Percentiles rank a stretch among this genome's conserved stretches.
These are phyloP conservation scores for Steinernema feltiae DNA, from an alignment of 1,140 invertebrate species.

Conservation along the genomic window DNA sequence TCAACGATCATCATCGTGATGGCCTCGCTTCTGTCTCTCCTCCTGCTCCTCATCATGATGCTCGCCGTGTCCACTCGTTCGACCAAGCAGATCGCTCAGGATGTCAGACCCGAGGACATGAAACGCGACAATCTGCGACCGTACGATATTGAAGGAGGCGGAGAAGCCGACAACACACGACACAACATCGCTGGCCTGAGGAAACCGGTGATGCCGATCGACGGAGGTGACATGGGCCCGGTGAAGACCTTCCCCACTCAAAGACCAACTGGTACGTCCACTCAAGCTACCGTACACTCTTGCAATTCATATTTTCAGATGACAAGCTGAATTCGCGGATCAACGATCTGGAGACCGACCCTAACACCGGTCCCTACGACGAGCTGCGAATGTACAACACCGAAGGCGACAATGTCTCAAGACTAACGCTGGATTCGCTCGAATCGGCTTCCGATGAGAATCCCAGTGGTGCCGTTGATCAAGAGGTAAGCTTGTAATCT, in stretches of 20 bases:
- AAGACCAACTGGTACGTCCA: slow-evolving; percentile 10
- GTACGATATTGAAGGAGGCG: slow-evolving; percentile 55
- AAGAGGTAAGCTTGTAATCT: not conserved
- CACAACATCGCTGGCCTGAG: slow-evolving; percentile 53
- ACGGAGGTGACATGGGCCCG: slow-evolving; percentile 34
- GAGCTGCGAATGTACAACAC: slow-evolving; percentile 55
- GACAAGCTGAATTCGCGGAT: slow-evolving; percentile 53
- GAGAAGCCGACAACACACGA: slow-evolving; percentile 53
- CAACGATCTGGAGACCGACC: slow-evolving; percentile 53
- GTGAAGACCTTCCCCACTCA: slow-evolving; percentile 40
- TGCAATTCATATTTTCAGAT: slow-evolving; percentile 35
- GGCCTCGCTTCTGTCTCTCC: slow-evolving; percentile 31
- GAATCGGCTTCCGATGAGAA: slow-evolving; percentile 39
- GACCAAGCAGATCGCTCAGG: slow-evolving; percentile 41
- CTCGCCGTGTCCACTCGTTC: slow-evolving; percentile 39
- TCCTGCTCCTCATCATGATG: slow-evolving; percentile 48
- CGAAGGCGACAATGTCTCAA: slow-evolving; percentile 55
- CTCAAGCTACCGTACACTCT: too few species aligned
- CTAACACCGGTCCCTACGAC: slow-evolving; percentile 56
- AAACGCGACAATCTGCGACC: slow-evolving; percentile 52
- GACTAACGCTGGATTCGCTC: slow-evolving; percentile 49
- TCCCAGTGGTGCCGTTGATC: not conserved
- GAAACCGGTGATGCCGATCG: slow-evolving; percentile 56
- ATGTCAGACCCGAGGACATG: slow-evolving; percentile 53
- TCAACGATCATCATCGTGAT: slow-evolving; percentile 50